phyloP scores from a whole-genome alignment of 2,888 invertebrate genomes.

The Drosophila tanythrix region DNA sequence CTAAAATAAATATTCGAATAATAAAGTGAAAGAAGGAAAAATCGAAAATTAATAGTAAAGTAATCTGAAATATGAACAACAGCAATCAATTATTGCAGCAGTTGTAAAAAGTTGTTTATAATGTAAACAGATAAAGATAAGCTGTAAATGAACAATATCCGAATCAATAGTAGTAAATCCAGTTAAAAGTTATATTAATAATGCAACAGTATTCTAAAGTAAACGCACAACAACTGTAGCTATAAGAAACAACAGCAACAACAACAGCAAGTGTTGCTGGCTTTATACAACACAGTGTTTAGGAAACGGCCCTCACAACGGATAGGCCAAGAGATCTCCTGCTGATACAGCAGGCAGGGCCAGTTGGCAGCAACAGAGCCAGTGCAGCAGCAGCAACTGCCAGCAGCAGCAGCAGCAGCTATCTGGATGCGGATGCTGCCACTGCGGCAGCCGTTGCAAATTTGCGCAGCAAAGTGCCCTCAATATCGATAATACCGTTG shows the following conservation, averaged over 20 bases:
- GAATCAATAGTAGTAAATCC: neutral
- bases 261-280: conserved; percentile 31
- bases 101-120: neutral
- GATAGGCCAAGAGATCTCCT: conserved; percentile 81
- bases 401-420: conserved; percentile 31
- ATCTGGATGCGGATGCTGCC: conserved; percentile 63
- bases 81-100: neutral
- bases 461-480: conserved; percentile 83
- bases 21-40: neutral
- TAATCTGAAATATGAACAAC: no score
- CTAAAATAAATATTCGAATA: neutral
- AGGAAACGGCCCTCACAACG: conserved; percentile 78
- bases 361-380: conserved; percentile 53
- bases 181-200: neutral
- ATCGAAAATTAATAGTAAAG: neutral
- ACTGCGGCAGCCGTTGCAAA: conserved; percentile 73
- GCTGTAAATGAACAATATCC: neutral
- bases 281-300: conserved; percentile 20
- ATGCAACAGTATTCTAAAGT: conserved; percentile 7
- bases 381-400: conserved; percentile 28
- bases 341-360: conserved; percentile 80
- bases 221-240: conserved; percentile 10
- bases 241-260: neutral
- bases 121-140: neutral
- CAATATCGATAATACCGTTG: conserved; percentile 84